Evolutionary conservation across 2,888 invertebrate genomes (phyloP), one percentile per base, ranked within the genome.

Genomic region (Dione juno): DNA sequence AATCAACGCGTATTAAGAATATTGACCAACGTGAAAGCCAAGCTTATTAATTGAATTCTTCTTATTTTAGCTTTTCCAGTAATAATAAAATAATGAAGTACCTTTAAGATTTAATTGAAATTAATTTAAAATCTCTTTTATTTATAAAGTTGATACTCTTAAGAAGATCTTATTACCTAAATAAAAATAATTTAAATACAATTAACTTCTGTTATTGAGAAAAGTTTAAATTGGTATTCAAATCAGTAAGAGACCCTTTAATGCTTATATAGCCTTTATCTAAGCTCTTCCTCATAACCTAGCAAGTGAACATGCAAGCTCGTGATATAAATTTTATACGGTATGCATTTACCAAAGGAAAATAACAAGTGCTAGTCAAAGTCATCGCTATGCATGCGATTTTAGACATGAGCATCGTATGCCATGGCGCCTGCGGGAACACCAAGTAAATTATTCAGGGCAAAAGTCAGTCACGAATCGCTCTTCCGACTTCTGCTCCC

Each of bases 401-500:
- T 86, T 85, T 74, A 84, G 81, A 84, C 84, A 81, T 82, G 82
- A 83, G 81, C 69, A 69, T 76, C 78, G 82, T 80, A 82, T 82
- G 81, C 81, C 79, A 79, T 80, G 86, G 84, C 83, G 86, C 87
- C 83, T 81, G 77, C 77, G 84, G 82, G 81, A 82, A 83, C 83
- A 83, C 83, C 77, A 78, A 74, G 84, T 89, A 85, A 90, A 89
- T 89, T 90, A 91, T 90, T 88, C 89, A 90, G 89, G 89, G 84
- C 90, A 90, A 89, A 88, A 89, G 90, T 90, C 90, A 91, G 90
- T 89, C 90, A 91, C 90, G 90, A 89, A 77, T 78, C 76, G 78
- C 78, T 84, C 81, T 81, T 85, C 80, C 82, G 78, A 82, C 80
- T 82, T 77, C 76, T 83, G 79, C 77, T 77, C 77, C 72, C 80